phyloP scores from a whole-genome alignment of 1,140 invertebrate species.

The Microplitis mediator region DNA sequence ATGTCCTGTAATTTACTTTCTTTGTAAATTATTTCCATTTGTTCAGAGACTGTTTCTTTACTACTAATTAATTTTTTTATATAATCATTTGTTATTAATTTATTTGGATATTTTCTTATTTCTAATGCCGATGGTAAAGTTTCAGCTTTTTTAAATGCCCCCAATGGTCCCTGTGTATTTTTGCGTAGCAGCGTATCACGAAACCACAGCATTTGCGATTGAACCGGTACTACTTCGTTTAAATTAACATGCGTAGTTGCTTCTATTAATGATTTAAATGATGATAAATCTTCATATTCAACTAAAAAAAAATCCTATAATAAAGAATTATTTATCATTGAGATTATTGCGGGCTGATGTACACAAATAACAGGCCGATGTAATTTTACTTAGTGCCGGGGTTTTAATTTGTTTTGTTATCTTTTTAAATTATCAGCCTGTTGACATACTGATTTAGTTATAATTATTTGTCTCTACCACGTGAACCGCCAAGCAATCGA shows the following conservation, averaged over 20 bases:
- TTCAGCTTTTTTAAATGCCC: neutral
- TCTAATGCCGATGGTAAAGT: no score
- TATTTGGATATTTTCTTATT: neutral
- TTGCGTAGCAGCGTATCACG: constrained; percentile 49
- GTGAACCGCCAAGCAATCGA: no score
- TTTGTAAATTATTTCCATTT: constrained; percentile 73
- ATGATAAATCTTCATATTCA: constrained; percentile 65
- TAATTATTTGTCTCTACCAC: no score
- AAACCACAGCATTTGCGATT: constrained; percentile 74
- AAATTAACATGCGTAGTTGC: constrained; percentile 59
- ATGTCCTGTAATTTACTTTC: constrained; percentile 74
- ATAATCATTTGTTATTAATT: neutral
- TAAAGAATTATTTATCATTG: constrained; percentile 11
- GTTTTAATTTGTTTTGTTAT: no score
- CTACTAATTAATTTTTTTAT: neutral
- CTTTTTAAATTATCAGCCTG: no score
- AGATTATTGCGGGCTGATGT: no score
- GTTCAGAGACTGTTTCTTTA: constrained; percentile 65
- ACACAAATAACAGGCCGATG: no score
- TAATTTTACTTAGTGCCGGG: no score
- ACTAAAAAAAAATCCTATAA: constrained; percentile 72
- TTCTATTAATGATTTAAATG: constrained; percentile 56
- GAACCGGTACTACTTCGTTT: constrained; percentile 63
- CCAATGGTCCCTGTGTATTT: constrained; percentile 35
- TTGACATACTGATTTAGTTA: no score